Evolutionary conservation across 2,888 invertebrate species (phyloP).

Genomic region (Caenorhabditis macrosperma): DNA sequence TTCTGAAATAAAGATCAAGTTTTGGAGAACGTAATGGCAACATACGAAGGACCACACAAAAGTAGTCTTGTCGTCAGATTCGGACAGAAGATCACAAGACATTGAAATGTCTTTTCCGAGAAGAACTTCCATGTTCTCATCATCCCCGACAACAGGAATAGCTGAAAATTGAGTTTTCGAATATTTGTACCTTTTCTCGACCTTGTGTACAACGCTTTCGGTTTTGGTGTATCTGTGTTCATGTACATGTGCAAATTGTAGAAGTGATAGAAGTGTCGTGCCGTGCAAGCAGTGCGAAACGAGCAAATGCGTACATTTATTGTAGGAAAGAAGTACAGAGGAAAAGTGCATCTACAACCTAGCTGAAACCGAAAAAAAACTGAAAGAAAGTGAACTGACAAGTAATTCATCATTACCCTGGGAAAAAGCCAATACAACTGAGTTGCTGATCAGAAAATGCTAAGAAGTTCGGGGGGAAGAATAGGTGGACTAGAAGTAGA

Average conservation of each 20-base stretch:
- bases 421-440: neutral
- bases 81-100: slow-evolving; percentile 74
- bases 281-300: slow-evolving; percentile 4
- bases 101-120: slow-evolving; percentile 75
- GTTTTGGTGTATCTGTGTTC: slow-evolving; percentile 7
- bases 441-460: neutral
- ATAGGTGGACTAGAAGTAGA: neutral
- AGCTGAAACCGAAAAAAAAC: slow-evolving; percentile 5
- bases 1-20: slow-evolving; percentile 62
- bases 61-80: slow-evolving; percentile 69
- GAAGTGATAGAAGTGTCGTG: neutral
- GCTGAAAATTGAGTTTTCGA: slow-evolving; percentile 65
- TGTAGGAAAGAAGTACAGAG: slow-evolving; percentile 3
- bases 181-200: neutral
- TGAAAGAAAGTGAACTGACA: slow-evolving; percentile 9
- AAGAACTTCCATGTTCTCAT: slow-evolving; percentile 72
- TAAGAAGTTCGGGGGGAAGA: neutral
- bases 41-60: slow-evolving; percentile 76
- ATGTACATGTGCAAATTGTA: neutral
- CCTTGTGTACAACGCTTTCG: slow-evolving; percentile 54
- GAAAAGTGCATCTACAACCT: slow-evolving; percentile 7
- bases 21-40: neutral
- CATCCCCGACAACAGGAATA: slow-evolving; percentile 72
- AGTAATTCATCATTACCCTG: slow-evolving; percentile 15
- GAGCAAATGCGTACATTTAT: slow-evolving; percentile 23